Evolutionary conservation across 2,113 vertebrate genomes (phyloP).

Genomic region (Oryzias javanicus): DNA sequence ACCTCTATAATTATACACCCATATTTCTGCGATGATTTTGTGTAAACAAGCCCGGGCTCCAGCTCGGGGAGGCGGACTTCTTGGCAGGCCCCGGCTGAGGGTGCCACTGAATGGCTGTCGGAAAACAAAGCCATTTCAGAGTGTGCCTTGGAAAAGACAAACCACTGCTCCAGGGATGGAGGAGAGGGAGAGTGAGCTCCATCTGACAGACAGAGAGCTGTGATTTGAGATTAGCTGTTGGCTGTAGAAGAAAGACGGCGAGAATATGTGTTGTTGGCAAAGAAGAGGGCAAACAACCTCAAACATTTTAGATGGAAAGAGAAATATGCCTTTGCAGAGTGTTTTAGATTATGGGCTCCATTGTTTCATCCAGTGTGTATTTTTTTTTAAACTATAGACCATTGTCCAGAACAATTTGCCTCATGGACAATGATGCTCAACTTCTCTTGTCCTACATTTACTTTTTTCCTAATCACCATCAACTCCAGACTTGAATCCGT

Average conservation of each 20-base stretch:
- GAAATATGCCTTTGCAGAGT: constrained; percentile 61
- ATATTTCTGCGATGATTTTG: constrained; percentile 76
- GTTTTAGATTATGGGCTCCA: constrained; percentile 64
- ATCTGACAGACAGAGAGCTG: constrained; percentile 60
- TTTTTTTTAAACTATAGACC: constrained; percentile 11
- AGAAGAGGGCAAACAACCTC: constrained; percentile 66
- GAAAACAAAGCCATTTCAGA: constrained; percentile 75
- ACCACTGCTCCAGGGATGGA: constrained; percentile 58
- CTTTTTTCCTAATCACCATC: constrained; percentile 43
- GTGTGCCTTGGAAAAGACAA: constrained; percentile 69
- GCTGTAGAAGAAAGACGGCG: constrained; percentile 64
- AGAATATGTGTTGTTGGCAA: constrained; percentile 71
- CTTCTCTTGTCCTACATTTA: constrained; percentile 51
- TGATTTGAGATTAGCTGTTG: constrained; percentile 72
- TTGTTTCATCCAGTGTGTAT: constrained; percentile 46
- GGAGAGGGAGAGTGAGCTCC: constrained; percentile 51
- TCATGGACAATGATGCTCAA: constrained; percentile 27
- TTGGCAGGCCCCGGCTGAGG: constrained; percentile 64
- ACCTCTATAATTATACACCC: constrained; percentile 73
- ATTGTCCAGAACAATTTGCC: constrained; percentile 34
- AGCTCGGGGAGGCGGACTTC: constrained; percentile 62
- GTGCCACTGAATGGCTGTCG: constrained; percentile 70
- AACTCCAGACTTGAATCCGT: constrained; percentile 44
- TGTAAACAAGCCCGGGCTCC: constrained; percentile 70
- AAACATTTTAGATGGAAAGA: constrained; percentile 64